phyloP scores from a whole-genome alignment of 2,113 vertebrate species.

The Crotalus tigris region DNA sequence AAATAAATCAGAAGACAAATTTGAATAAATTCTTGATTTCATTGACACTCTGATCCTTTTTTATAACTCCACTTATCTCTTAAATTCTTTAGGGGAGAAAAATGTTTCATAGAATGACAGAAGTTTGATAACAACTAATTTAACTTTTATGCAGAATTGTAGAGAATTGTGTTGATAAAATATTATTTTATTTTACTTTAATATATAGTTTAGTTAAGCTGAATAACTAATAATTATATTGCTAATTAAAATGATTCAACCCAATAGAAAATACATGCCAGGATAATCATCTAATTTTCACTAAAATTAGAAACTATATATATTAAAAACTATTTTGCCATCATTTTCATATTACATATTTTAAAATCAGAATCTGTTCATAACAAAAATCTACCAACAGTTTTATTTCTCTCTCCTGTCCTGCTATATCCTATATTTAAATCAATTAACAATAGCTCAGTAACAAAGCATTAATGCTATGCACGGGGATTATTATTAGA shows the following conservation, averaged over 20 bases:
- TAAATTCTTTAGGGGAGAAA: slow-evolving; percentile 20
- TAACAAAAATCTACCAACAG: slow-evolving; percentile 39
- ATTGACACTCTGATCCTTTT: slow-evolving; percentile 38
- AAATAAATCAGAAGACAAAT: slow-evolving; percentile 28
- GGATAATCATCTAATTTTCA: slow-evolving; percentile 23
- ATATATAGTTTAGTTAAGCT: slow-evolving; percentile 32
- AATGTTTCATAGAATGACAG: slow-evolving; percentile 26
- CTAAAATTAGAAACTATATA: background rate
- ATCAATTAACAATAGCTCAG: slow-evolving; percentile 38
- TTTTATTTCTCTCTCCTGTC: slow-evolving; percentile 34
- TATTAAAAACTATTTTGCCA: background rate
- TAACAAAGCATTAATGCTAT: slow-evolving; percentile 39
- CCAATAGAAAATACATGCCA: background rate
- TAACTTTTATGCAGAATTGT: slow-evolving; percentile 6
- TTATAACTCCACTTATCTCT: slow-evolving; percentile 29
- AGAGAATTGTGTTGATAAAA: background rate
- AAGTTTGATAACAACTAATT: slow-evolving; percentile 25
- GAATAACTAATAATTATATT: slow-evolving; percentile 28
- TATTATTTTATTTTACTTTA: slow-evolving; percentile 9
- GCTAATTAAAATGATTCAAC: background rate
- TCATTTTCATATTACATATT: background rate
- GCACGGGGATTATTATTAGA: slow-evolving; percentile 49
- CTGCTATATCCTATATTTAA: slow-evolving; percentile 4
- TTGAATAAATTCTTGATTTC: slow-evolving; percentile 23
- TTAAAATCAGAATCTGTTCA: slow-evolving; percentile 1